These are phyloP conservation scores for Apoderus coryli DNA, from an alignment of 2,888 invertebrate species.

Conservation along the genomic window DNA sequence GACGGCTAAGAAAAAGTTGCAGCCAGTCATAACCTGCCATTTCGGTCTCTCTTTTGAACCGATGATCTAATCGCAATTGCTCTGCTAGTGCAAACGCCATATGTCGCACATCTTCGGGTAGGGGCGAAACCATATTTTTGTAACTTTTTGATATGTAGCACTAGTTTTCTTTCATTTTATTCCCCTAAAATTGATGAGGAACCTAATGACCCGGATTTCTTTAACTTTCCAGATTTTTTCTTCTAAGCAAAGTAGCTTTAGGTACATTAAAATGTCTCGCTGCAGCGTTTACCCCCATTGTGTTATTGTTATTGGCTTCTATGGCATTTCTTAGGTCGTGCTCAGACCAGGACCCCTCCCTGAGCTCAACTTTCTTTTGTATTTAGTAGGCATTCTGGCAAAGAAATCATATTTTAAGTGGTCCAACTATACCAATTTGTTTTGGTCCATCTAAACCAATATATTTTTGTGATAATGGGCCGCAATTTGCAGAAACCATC, in stretches of 20 bases:
- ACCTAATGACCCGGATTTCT: constrained; percentile 6
- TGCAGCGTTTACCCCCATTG: constrained; percentile 5
- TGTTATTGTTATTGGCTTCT: background rate
- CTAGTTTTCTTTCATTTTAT: constrained; percentile 8
- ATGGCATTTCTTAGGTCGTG: constrained; percentile 7
- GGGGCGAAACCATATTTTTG: constrained; percentile 15
- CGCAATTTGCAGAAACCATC: too few species aligned
- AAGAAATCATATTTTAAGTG: too few species aligned
- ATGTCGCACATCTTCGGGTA: constrained; percentile 11
- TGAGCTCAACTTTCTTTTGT: too few species aligned
- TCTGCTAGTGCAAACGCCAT: too few species aligned
- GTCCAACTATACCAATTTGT: too few species aligned
- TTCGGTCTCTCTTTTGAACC: too few species aligned
- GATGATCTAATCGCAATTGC: too few species aligned
- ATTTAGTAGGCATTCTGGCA: constrained; percentile 1
- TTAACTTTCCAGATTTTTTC: background rate
- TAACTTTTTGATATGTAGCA: constrained; percentile 12
- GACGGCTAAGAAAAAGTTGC: too few species aligned
- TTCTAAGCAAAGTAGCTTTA: constrained; percentile 4
- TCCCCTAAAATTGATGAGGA: constrained; percentile 9
- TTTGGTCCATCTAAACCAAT: too few species aligned
- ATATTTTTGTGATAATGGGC: too few species aligned
- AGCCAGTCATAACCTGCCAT: too few species aligned
- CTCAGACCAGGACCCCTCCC: constrained; percentile 7
- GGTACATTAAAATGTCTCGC: constrained; percentile 6